A percentile compares a stretch with the other conserved stretches of the same genome.
Evolutionary conservation across 1,140 invertebrate species (phyloP).

Genomic region (Drosophila punjabiensis): DNA sequence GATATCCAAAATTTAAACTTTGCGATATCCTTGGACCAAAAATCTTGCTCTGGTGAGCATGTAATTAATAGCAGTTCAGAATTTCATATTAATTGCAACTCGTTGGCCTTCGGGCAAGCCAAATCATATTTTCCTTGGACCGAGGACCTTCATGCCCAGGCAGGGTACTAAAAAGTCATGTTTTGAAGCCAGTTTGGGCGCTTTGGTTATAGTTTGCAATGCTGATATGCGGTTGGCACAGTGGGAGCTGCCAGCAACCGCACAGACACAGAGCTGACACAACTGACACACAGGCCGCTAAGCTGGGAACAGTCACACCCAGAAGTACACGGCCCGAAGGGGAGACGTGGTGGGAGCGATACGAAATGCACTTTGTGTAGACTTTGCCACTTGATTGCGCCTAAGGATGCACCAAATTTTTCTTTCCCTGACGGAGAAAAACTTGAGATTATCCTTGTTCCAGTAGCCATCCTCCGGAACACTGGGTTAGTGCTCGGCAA

Average conservation of each 20-base stretch:
- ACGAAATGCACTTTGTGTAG: conserved; percentile 31
- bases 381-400: conserved; percentile 36
- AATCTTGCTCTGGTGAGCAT: neutral
- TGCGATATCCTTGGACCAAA: neutral
- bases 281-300: conserved; percentile 28
- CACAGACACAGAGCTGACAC: conserved; percentile 20
- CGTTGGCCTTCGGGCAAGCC: no score
- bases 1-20: neutral
- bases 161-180: conserved; percentile 34
- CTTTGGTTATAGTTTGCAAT: conserved; percentile 41
- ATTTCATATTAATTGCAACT: neutral
- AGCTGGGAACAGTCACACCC: conserved; percentile 23
- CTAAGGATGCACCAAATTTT: conserved; percentile 37
- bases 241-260: conserved; percentile 22
- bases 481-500: conserved; percentile 23
- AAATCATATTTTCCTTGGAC: neutral
- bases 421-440: neutral
- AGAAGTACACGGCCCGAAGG: conserved; percentile 5
- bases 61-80: neutral
- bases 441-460: conserved; percentile 19
- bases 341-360: neutral
- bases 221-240: conserved; percentile 42
- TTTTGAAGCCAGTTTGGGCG: conserved; percentile 24
- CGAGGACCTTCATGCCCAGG: neutral
- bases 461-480: neutral